Evolutionary conservation across 2,113 vertebrate genomes (phyloP), one percentile per base, ranked within the genome.

Genomic region (Semicossyphus pulcher): DNA sequence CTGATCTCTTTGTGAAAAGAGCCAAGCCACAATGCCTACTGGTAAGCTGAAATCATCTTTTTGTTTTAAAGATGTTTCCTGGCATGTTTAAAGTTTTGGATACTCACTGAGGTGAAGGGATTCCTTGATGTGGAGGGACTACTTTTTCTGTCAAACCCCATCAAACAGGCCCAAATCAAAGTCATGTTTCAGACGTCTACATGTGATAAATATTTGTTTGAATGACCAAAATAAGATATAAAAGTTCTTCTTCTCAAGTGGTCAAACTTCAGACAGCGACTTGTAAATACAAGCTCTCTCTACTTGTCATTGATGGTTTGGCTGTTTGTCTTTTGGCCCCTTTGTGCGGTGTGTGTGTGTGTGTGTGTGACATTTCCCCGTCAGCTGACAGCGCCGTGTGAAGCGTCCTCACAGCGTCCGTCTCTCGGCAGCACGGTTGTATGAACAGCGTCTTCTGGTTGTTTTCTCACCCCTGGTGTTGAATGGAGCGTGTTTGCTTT

Each of bases 1-100:
- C 39, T 25, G 10, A 57, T 25, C 44, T 11, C 64, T 20, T 70
- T 60, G 41, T 42, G 79, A 77, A 72, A 25, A 44, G 67, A 76
- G 26, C 23, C 37, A 61, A 85, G 41, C 62, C 78, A 86, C 67
- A 57, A 93, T 93, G 92, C 92, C 92, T 26, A 93, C 92, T 4
- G 92, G 92, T 93, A 88, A 92, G 90, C 18, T 4, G 4, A 44
- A 14, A 70, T 2, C 20, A 72, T 36, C 18, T 37, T 42, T 48
- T 41, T 15, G 41, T 20, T 26, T 21, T 10, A 34, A 25, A 20
- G 10, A 32, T 16, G 15, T 18, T 15, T 65, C 49, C 54, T 44
- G 16, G 23, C 31, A 62, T 32, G 34, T 51, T 7, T 18, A 57
- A 69, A 67, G n/a, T n/a, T n/a, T 68, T 51, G 39, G 2, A 67